Conservation (phyloP, 2,113 vertebrate species). For the Microtus pennsylvanicus region DNA sequence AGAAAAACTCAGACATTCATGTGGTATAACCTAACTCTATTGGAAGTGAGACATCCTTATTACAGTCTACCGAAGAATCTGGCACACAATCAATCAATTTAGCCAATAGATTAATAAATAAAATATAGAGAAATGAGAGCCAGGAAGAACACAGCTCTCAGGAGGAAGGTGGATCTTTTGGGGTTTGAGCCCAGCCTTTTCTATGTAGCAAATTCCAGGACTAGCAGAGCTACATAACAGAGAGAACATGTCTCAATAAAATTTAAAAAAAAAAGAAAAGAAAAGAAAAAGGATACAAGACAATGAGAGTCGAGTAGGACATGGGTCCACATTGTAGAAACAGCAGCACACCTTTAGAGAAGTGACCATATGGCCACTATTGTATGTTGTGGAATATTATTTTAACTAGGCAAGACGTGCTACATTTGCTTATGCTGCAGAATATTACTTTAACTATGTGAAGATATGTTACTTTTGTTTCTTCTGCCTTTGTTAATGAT, state of each 20-base stretch:
- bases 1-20: background rate
- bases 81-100: background rate
- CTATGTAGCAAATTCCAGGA: background rate
- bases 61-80: background rate
- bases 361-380: background rate
- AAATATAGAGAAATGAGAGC: background rate
- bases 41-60: background rate
- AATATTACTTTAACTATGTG: too few relatives aligned
- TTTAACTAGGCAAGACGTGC: too few relatives aligned
- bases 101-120: background rate
- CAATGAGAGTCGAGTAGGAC: too few relatives aligned
- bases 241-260: background rate
- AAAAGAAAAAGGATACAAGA: background rate
- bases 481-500: too few relatives aligned
- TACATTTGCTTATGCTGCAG: too few relatives aligned
- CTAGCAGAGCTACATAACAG: background rate
- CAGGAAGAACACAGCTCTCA: too few relatives aligned
- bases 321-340: too few relatives aligned
- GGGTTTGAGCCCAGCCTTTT: background rate
- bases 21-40: background rate
- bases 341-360: background rate
- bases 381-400: background rate
- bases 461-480: too few relatives aligned
- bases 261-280: background rate
- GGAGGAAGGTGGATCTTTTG: background rate